Base-by-base conservation (phyloP, 2,888 invertebrate species). In the Catotricha subobsoleta region DNA sequence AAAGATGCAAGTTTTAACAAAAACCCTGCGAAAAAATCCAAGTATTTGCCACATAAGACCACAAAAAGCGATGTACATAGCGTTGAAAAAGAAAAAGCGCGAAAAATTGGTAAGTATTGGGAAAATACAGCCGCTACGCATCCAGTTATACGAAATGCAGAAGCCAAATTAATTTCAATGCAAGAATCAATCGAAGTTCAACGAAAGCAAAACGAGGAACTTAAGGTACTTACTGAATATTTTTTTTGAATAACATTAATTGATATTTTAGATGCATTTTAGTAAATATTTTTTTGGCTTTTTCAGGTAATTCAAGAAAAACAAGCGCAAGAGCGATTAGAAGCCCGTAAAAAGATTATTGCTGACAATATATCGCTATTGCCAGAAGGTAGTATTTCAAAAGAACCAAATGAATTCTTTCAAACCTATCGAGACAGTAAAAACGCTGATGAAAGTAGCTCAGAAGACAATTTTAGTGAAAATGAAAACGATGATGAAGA, bases 81-180 rank as follows among this genome's bases (percentile, higher is more conserved):
- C 48, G 56, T 61, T 1, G 51, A 44, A n/a, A 60, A 59, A 44
- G 62, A 62, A 46, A 54, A 55, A 15, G 39, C 42, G 5, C 53
- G 60, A 3, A 59, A 56, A 40, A 48, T 51, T 27, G 51, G 52
- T 2, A n/a, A 18, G 13, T 45, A 55, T 45, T 62, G 62, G 62
- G 62, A 62, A 44, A 45, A 53, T 8, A 62, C 62, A 2, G 60
- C 62, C 2, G 62, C 62, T 1, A 62, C 62, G 8, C 62, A 62
- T 10, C 60, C 60, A 9, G 50, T 52, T 0, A 55, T 62, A 36
- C 54, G 54, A 29, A 53, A 60, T 45, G 51, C 50, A 9, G 52
- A 50, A 12, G 44, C 52, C 0, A 53, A 60, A 40, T 27, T 61
- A 35, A 46, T 62, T 23, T 47, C 55, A 2, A 42, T 62, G 21